Percentiles rank a stretch among this genome's conserved stretches.
phyloP scores from a whole-genome alignment of 2,113 vertebrate genomes.

The Shinisaurus crocodilurus region DNA sequence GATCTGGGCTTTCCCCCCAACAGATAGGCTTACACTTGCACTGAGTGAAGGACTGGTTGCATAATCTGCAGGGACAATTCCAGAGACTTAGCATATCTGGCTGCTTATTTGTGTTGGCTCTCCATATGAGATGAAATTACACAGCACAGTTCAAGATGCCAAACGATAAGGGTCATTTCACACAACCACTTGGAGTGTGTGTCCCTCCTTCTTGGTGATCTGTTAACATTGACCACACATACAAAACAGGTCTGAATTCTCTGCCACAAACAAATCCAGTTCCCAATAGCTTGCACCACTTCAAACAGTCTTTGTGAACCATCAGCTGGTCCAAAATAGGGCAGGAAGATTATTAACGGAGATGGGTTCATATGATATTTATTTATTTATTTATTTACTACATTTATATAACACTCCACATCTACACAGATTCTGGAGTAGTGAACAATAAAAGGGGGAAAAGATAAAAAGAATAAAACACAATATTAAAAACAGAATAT shows the following conservation, averaged over 20 bases:
- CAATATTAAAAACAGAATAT: no score
- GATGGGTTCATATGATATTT: no score
- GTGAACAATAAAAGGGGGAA: no score
- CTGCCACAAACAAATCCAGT: no score
- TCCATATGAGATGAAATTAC: not conserved
- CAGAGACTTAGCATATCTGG: not conserved
- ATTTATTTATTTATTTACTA: no score
- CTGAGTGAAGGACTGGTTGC: not conserved
- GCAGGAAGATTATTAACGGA: no score
- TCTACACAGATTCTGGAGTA: no score
- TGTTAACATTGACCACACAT: not conserved
- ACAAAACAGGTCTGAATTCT: not conserved
- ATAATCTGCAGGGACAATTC: not conserved
- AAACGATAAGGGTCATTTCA: not conserved
- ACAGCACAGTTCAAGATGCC: not conserved
- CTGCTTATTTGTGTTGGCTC: not conserved
- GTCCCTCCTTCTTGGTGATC: not conserved
- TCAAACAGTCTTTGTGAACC: not conserved
- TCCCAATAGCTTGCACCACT: not conserved
- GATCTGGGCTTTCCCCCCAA: not conserved
- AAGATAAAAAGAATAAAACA: no score
- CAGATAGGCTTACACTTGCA: not conserved
- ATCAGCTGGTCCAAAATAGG: not conserved
- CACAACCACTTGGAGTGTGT: not conserved
- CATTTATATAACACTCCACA: no score